These are phyloP conservation scores for Clarias macrocephalus DNA, from an alignment of 2,113 vertebrate species.

Conservation along the genomic window DNA sequence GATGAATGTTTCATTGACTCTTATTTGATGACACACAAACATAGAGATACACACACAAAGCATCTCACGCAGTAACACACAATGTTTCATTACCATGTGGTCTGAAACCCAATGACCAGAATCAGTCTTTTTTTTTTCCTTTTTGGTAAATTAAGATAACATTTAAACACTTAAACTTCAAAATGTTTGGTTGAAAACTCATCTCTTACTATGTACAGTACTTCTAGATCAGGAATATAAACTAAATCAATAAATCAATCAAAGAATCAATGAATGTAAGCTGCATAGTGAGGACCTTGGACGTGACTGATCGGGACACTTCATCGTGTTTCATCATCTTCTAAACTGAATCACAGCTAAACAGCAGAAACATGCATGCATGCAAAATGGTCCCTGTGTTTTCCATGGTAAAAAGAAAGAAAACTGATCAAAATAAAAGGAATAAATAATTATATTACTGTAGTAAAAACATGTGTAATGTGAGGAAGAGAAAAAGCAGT, in stretches of 20 bases:
- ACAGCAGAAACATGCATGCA: constrained; percentile 11
- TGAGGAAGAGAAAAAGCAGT: neutral
- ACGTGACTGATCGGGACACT: neutral
- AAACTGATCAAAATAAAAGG: neutral
- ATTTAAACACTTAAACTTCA: neutral
- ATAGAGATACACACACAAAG: neutral
- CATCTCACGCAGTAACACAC: neutral
- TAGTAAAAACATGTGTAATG: neutral
- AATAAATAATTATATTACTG: neutral
- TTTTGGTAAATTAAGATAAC: neutral
- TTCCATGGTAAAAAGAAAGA: neutral
- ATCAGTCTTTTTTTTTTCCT: neutral
- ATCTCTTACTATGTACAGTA: neutral
- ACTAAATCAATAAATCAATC: neutral
- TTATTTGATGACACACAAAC: constrained; percentile 10
- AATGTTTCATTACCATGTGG: neutral
- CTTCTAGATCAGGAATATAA: neutral
- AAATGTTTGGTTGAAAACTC: neutral
- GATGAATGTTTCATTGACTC: neutral
- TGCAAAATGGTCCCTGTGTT: neutral
- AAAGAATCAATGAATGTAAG: neutral
- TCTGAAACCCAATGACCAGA: neutral
- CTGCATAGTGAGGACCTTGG: neutral
- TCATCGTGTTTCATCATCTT: constrained; percentile 20
- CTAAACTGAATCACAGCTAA: constrained; percentile 22